Base-by-base conservation (phyloP, 2,113 vertebrate genomes). In the Barbus barbus region DNA sequence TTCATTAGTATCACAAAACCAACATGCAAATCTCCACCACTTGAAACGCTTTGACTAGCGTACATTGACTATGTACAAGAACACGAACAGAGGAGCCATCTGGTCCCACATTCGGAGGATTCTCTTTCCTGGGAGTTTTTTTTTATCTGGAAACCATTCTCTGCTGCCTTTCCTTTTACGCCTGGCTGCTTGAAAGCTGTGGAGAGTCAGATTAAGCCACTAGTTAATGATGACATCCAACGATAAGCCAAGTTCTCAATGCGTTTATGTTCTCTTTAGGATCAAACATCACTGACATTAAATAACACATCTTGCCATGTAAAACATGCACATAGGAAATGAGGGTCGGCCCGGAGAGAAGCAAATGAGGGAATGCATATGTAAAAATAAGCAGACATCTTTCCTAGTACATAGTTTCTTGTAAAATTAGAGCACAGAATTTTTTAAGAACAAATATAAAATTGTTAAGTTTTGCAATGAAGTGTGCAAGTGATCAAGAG, bases 1-100 rank as follows among this genome's bases (percentile, higher is more conserved):
- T 96, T 96, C 95, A 96, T 97, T 96, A 96, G 95, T 95, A 96
- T 96, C 95, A 92, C 94, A 96, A 96, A 96, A 96, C 95, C 95
- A 96, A 95, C 95, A 96, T 96, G 95, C 95, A 96, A 95, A 96
- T 96, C 94, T 95, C 93, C 93, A 95, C 95, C 95, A 96, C 95
- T 96, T 96, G 93, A 96, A 96, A 96, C 95, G 93, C 94, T 91
- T 93, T 91, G 81, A 94, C 94, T 95, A 95, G n/a, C n/a, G n/a
- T n/a, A n/a, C n/a, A n/a, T n/a, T n/a, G n/a, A 96, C 96, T 95
- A 94, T 96, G 95, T 95, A 95, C 95, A 96, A 96, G 95, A 93
- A 93, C 94, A 95, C 94, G 95, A 96, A 95, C 94, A 95, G 91
- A 95, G 95, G 93, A 95, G 93, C 95, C 95, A 96, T 96, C 96